Conservation (phyloP, 2,797 vertebrate genomes). For the Spea hammondii region DNA sequence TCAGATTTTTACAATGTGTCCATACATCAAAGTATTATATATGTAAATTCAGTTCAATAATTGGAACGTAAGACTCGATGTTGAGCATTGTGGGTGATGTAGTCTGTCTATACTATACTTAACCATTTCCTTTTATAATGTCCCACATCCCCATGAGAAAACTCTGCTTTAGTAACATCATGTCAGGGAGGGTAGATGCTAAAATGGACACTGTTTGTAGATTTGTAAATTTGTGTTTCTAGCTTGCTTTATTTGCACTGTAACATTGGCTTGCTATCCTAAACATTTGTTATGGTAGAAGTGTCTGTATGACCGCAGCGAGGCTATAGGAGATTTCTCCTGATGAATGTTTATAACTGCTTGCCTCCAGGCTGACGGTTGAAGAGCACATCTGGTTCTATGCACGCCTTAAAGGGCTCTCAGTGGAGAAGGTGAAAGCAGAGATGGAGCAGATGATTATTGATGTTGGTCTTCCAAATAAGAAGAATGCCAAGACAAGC, state of each 20-base stretch:
- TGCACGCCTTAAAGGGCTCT: constrained; percentile 87
- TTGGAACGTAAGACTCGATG: too few relatives aligned
- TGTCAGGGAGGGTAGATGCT: too few relatives aligned
- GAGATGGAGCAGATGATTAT: constrained; percentile 92
- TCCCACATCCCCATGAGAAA: too few relatives aligned
- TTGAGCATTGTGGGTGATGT: too few relatives aligned
- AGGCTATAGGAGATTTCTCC: neutral
- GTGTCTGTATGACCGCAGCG: neutral
- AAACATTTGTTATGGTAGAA: neutral
- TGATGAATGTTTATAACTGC: constrained; percentile 35
- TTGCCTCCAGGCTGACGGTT: constrained; percentile 83
- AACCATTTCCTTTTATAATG: too few relatives aligned
- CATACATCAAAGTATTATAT: too few relatives aligned
- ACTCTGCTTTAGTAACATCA: too few relatives aligned
- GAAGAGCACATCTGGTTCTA: constrained; percentile 99
- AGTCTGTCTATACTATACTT: too few relatives aligned
- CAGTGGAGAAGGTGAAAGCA: constrained; percentile 83
- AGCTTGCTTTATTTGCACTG: neutral
- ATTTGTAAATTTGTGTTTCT: neutral
- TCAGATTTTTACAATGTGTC: too few relatives aligned
- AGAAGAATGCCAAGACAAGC: constrained; percentile 83
- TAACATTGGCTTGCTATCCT: neutral
- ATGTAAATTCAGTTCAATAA: too few relatives aligned
- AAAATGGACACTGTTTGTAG: neutral
- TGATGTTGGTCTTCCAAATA: constrained; percentile 91